phyloP scores from a whole-genome alignment of 2,797 vertebrate genomes.

The Dermochelys coriacea region DNA sequence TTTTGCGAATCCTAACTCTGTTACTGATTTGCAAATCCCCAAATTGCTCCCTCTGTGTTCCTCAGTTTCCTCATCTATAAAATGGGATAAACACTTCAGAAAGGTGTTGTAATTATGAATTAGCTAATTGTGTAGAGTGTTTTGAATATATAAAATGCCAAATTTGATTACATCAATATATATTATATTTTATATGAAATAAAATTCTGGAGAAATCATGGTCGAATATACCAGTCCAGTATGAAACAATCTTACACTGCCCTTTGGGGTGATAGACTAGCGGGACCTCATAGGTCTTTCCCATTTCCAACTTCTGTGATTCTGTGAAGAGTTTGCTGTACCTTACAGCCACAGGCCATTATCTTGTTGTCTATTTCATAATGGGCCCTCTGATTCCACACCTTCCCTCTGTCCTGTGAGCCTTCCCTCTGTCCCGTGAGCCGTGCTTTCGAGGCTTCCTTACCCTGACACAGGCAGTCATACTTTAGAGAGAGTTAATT shows the following conservation, averaged over 20 bases:
- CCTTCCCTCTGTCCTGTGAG: not conserved
- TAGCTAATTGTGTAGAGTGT: not conserved
- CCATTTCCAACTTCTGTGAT: not conserved
- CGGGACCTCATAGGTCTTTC: not conserved
- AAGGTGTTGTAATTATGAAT: not conserved
- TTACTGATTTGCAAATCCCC: not conserved
- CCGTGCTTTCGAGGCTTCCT: not conserved
- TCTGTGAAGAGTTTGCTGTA: not conserved
- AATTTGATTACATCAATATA: not conserved
- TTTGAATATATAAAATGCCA: not conserved
- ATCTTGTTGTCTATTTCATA: not conserved
- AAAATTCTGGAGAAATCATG: not conserved
- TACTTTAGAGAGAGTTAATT: conserved; percentile 24
- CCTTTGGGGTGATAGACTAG: not conserved
- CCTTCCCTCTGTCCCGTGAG: not conserved
- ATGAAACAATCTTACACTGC: not conserved
- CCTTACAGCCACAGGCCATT: not conserved
- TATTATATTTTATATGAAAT: not conserved
- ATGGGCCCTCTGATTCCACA: not conserved
- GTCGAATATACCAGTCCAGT: not conserved
- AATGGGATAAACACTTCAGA: not conserved
- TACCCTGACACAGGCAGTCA: not conserved
- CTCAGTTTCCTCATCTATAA: not conserved
- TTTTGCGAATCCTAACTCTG: not conserved
- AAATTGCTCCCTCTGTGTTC: not conserved